Evolutionary conservation across 2,113 vertebrate species (phyloP).

Genomic region (Micronycteris hirsuta): DNA sequence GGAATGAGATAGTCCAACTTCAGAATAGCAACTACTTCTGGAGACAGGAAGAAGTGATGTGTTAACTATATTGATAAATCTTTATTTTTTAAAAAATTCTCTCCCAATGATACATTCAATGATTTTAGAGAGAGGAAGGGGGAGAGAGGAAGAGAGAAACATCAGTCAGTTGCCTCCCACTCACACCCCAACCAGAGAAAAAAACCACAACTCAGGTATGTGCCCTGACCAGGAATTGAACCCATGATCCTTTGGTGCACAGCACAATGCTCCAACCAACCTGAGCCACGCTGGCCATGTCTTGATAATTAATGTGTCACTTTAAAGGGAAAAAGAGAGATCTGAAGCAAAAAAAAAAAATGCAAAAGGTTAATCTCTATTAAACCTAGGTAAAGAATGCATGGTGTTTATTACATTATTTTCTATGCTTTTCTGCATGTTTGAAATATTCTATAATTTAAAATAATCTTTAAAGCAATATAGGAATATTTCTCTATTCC

Average conservation of each 20-base stretch:
- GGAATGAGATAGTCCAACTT: neutral
- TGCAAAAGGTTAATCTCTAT: neutral
- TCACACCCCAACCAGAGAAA: too few relatives aligned
- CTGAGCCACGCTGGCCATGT: too few relatives aligned
- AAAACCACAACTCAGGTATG: too few relatives aligned
- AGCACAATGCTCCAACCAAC: too few relatives aligned
- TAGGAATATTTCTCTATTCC: slow-evolving; percentile 32
- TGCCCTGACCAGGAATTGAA: too few relatives aligned
- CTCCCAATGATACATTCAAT: too few relatives aligned
- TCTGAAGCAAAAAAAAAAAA: neutral
- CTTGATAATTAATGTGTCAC: neutral
- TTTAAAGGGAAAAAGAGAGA: neutral
- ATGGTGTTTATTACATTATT: slow-evolving; percentile 11
- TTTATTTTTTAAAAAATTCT: too few relatives aligned
- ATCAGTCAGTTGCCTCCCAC: too few relatives aligned
- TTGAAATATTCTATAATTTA: slow-evolving; percentile 42
- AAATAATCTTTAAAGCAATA: slow-evolving; percentile 49
- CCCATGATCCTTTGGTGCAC: too few relatives aligned
- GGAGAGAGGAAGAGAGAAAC: too few relatives aligned
- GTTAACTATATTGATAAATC: neutral
- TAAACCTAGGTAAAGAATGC: neutral
- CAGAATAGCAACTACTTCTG: neutral
- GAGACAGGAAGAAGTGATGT: neutral
- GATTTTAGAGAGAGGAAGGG: too few relatives aligned
- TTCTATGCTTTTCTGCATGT: neutral